Percentiles rank a stretch among this genome's conserved stretches.
These are phyloP conservation scores for Tricholauxania praeusta DNA, from an alignment of 2,888 invertebrate genomes.

Conservation along the genomic window DNA sequence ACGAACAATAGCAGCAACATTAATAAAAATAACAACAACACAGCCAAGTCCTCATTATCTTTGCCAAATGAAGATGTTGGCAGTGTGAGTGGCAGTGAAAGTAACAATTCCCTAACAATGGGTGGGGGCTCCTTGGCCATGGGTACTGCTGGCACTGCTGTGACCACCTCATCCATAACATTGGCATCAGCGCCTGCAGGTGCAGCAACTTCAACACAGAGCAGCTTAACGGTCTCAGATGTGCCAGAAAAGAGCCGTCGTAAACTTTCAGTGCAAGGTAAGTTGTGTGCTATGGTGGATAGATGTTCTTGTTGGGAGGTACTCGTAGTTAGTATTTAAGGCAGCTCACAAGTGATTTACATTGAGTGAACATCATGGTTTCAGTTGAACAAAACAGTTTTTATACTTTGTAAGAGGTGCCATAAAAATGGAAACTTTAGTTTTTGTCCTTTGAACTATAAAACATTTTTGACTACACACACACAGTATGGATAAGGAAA, in stretches of 20 bases:
- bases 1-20: neutral
- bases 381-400: too few relatives aligned
- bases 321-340: neutral
- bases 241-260: conserved; percentile 61
- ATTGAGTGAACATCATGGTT: too few relatives aligned
- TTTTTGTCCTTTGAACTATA: too few relatives aligned
- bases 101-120: conserved; percentile 51
- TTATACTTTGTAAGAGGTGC: too few relatives aligned
- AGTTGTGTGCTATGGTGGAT: conserved; percentile 30
- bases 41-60: conserved; percentile 59
- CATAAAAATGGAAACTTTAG: too few relatives aligned
- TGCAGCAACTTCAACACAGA: conserved; percentile 41
- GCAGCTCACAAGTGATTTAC: too few relatives aligned
- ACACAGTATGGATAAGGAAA: too few relatives aligned
- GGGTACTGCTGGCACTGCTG: conserved; percentile 39
- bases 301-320: neutral
- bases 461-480: too few relatives aligned
- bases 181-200: conserved; percentile 33
- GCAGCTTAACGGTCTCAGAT: conserved; percentile 57
- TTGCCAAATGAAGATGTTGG: conserved; percentile 57
- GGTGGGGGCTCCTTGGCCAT: conserved; percentile 46
- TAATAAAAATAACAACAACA: conserved; percentile 20
- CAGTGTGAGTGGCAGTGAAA: conserved; percentile 57
- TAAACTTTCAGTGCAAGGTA: conserved; percentile 67
- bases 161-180: conserved; percentile 32